phyloP scores from a whole-genome alignment of 2,113 vertebrate species.

The Dendrocopos noguchii region DNA sequence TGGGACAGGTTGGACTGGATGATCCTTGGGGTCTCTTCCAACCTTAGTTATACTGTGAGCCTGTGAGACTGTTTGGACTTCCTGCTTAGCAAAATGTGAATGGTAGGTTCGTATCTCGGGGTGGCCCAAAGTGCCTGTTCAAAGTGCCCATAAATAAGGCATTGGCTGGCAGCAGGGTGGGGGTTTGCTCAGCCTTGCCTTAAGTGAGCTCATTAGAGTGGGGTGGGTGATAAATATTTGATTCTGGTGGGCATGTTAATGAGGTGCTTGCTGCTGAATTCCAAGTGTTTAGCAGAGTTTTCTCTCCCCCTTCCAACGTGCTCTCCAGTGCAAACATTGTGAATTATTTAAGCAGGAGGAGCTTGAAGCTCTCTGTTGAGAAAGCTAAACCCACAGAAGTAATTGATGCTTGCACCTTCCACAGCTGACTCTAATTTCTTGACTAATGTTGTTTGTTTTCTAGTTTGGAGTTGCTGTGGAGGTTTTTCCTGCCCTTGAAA shows the following conservation, averaged over 20 bases:
- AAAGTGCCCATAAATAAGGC: conserved; percentile 43
- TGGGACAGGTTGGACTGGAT: too few species aligned
- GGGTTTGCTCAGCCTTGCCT: conserved; percentile 44
- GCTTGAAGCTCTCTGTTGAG: conserved; percentile 35
- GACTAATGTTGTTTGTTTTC: conserved; percentile 21
- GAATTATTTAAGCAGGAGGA: conserved; percentile 66
- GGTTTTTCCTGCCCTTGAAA: not conserved
- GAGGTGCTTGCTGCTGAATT: conserved; percentile 59
- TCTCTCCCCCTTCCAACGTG: conserved; percentile 43
- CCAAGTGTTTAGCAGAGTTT: conserved; percentile 53
- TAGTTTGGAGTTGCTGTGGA: not conserved
- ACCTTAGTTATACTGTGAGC: too few species aligned
- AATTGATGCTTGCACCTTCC: conserved; percentile 43
- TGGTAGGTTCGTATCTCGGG: conserved; percentile 9
- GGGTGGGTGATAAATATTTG: conserved; percentile 68
- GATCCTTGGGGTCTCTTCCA: too few species aligned
- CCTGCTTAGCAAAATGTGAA: conserved; percentile 52
- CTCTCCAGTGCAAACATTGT: conserved; percentile 50
- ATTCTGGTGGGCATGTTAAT: conserved; percentile 45
- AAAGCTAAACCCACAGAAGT: conserved; percentile 35
- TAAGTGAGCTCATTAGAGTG: conserved; percentile 43
- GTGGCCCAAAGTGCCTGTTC: conserved; percentile 52
- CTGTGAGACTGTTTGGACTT: not conserved
- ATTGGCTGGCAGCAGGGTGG: not conserved
- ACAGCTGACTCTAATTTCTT: not conserved